These are phyloP conservation scores for Crematogaster levior DNA, from an alignment of 2,888 invertebrate genomes.

Conservation along the genomic window DNA sequence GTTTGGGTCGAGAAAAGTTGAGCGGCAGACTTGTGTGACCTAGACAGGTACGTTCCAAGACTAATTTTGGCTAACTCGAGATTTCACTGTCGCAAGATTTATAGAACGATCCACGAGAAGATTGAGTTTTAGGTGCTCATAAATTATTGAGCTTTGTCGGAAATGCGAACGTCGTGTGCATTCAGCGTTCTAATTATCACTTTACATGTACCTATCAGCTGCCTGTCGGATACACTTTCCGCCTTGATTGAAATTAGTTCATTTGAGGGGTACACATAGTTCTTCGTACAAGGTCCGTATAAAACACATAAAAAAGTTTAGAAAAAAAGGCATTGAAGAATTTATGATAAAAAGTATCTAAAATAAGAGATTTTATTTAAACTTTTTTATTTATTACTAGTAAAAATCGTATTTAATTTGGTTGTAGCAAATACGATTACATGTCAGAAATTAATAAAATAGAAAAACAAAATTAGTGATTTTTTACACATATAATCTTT, in stretches of 20 bases:
- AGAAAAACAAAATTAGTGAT: background rate
- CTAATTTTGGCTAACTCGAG: conserved; percentile 51
- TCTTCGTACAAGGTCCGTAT: too few relatives aligned
- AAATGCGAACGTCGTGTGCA: conserved; percentile 46
- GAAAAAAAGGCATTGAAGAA: background rate
- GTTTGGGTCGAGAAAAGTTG: conserved; percentile 38
- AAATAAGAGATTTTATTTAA: background rate
- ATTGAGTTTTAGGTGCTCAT: conserved; percentile 52
- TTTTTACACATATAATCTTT: background rate
- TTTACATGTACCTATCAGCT: conserved; percentile 51
- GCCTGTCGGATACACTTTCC: conserved; percentile 45
- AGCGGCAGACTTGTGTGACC: conserved; percentile 29
- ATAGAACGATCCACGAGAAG: conserved; percentile 48
- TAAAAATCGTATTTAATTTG: conserved; percentile 18
- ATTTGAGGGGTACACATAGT: background rate
- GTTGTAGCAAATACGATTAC: background rate
- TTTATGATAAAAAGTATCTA: background rate
- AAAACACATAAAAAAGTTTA: background rate
- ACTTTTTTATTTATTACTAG: background rate
- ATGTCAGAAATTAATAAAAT: background rate
- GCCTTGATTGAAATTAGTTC: conserved; percentile 48
- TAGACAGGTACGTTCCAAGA: conserved; percentile 46
- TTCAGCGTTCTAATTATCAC: conserved; percentile 50
- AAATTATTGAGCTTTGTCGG: conserved; percentile 48
- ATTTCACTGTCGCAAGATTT: conserved; percentile 52